Conservation (phyloP, 2,888 invertebrate genomes). For the Heliothis peltigera region DNA sequence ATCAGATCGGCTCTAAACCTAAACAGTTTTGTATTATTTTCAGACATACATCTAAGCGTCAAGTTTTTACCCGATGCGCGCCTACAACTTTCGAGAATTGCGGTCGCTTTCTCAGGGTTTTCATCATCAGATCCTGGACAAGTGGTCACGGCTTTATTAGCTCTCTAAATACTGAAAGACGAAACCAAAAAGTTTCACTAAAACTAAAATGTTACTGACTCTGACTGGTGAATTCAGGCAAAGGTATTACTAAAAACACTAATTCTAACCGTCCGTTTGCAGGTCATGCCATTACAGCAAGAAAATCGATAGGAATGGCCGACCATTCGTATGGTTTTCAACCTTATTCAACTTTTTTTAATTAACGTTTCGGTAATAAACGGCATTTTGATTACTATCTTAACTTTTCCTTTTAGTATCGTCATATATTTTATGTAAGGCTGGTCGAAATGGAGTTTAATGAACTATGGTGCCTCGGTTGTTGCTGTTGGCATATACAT, state of each 20-base stretch:
- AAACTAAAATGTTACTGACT: slow-evolving; percentile 8
- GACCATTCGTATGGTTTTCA: neutral
- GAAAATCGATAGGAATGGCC: slow-evolving; percentile 10
- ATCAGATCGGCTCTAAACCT: too few relatives aligned
- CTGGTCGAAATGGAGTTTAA: slow-evolving; percentile 29
- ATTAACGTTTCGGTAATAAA: slow-evolving; percentile 6
- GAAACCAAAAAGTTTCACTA: neutral
- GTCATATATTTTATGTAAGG: slow-evolving; percentile 25
- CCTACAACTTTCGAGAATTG: too few relatives aligned
- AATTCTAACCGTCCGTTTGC: neutral
- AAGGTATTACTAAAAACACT: neutral
- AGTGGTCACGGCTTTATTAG: slow-evolving; percentile 4
- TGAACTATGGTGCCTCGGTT: slow-evolving; percentile 27
- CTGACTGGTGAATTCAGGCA: neutral
- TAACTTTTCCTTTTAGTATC: slow-evolving; percentile 17
- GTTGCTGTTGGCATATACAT: too few relatives aligned
- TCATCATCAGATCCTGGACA: too few relatives aligned
- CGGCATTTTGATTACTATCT: slow-evolving; percentile 25
- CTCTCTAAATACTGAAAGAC: neutral
- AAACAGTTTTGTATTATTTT: too few relatives aligned
- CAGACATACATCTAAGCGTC: too few relatives aligned
- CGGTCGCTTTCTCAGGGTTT: too few relatives aligned
- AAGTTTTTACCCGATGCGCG: too few relatives aligned
- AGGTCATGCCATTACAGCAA: neutral
- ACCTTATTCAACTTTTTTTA: neutral